These are phyloP conservation scores for Rhagonycha lutea DNA, from an alignment of 2,888 invertebrate species.

Conservation along the genomic window DNA sequence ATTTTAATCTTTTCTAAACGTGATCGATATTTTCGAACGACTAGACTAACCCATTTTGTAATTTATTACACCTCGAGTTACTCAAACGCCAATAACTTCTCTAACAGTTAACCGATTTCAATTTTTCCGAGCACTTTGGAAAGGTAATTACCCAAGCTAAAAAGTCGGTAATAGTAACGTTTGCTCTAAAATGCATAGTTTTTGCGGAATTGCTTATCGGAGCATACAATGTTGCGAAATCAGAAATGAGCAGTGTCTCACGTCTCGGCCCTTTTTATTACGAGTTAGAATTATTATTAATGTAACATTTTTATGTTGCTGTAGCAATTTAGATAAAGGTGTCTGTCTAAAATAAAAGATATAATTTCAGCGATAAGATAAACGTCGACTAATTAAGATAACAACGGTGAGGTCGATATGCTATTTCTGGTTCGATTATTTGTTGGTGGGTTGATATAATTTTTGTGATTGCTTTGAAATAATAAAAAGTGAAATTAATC, in stretches of 20 bases:
- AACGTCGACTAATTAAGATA: not conserved
- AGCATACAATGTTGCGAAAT: not conserved
- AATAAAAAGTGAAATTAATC: slow-evolving; percentile 1
- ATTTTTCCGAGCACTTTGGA: not conserved
- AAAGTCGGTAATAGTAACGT: not conserved
- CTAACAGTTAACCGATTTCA: not conserved
- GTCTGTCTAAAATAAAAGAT: not conserved
- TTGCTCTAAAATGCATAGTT: not conserved
- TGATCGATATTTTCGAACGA: not conserved
- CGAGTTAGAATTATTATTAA: not conserved
- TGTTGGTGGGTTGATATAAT: not conserved
- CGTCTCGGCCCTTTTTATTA: not conserved
- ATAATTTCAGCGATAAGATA: not conserved
- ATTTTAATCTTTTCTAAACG: not conserved
- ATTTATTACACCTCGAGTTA: not conserved
- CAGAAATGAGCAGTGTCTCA: not conserved
- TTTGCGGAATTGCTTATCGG: not conserved
- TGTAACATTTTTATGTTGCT: not conserved
- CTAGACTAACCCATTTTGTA: not conserved
- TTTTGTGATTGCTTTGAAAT: not conserved
- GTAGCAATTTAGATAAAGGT: not conserved
- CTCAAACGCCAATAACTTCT: not conserved
- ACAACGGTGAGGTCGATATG: not conserved
- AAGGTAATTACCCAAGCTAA: not conserved
- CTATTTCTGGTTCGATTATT: not conserved